phyloP scores from a whole-genome alignment of 2,797 vertebrate species.

The Euphonia xanthogaster region DNA sequence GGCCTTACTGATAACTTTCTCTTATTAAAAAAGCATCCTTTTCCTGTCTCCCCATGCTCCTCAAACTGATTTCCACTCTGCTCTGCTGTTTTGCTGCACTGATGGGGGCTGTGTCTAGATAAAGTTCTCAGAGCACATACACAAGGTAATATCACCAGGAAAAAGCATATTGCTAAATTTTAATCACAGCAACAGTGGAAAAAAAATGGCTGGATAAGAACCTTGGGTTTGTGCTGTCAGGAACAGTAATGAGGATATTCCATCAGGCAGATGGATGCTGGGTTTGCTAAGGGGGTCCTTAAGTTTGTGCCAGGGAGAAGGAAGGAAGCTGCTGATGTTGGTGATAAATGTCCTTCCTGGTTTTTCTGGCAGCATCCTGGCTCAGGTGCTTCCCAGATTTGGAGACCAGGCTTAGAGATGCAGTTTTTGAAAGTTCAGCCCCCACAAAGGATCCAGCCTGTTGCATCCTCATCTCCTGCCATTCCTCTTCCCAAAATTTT shows the following conservation, averaged over 20 bases:
- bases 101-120: neutral
- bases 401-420: neutral
- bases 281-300: neutral
- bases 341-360: neutral
- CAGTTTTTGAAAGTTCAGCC: neutral
- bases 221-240: neutral
- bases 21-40: rapidly evolving
- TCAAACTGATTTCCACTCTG: neutral
- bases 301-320: neutral
- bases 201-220: neutral
- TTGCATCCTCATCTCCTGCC: neutral
- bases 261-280: neutral
- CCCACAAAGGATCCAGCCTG: neutral
- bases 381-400: neutral
- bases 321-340: neutral
- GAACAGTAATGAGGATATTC: neutral
- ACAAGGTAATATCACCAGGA: neutral
- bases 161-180: neutral
- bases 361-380: neutral
- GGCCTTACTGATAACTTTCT: neutral
- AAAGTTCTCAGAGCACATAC: neutral
- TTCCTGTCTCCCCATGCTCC: neutral
- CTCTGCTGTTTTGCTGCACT: neutral
- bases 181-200: neutral
- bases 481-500: neutral